Conservation (phyloP, 2,113 vertebrate genomes). For the Sisor rabdophorus region DNA sequence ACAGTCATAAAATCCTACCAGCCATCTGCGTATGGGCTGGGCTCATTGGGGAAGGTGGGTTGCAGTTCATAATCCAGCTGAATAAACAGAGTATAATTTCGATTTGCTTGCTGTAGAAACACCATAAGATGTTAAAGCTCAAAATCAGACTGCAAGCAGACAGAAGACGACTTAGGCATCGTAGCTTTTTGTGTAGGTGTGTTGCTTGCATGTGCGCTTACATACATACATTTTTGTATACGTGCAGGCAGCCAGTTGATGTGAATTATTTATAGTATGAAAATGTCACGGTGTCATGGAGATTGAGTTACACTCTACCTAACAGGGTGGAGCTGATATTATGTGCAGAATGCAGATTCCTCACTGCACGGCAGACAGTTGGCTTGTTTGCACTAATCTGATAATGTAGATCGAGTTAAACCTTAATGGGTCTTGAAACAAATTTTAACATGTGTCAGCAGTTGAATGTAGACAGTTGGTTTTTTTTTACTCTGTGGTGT, state of each 20-base stretch:
- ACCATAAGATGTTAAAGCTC: background rate
- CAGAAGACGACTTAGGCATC: background rate
- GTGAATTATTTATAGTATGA: conserved; percentile 70
- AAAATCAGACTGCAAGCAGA: background rate
- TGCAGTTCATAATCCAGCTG: conserved; percentile 43
- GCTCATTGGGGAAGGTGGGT: conserved; percentile 37
- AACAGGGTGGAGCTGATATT: conserved; percentile 26
- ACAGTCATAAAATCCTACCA: conserved; percentile 42
- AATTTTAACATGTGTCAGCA: background rate
- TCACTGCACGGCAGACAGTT: background rate
- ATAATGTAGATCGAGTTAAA: background rate
- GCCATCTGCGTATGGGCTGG: conserved; percentile 50
- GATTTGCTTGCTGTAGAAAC: conserved; percentile 11
- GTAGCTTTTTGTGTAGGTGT: background rate
- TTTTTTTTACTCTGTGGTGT: background rate
- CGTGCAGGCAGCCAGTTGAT: conserved; percentile 18
- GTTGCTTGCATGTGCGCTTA: background rate
- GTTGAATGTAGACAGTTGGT: background rate
- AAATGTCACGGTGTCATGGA: conserved; percentile 57
- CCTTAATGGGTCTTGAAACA: background rate
- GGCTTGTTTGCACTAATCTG: conserved; percentile 2
- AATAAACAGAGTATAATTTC: conserved; percentile 51
- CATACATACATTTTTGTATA: conserved; percentile 9
- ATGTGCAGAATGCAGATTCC: background rate
- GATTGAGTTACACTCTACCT: conserved; percentile 43